These are phyloP conservation scores for Indri indri DNA, from an alignment of 2,113 vertebrate species.

Conservation along the genomic window DNA sequence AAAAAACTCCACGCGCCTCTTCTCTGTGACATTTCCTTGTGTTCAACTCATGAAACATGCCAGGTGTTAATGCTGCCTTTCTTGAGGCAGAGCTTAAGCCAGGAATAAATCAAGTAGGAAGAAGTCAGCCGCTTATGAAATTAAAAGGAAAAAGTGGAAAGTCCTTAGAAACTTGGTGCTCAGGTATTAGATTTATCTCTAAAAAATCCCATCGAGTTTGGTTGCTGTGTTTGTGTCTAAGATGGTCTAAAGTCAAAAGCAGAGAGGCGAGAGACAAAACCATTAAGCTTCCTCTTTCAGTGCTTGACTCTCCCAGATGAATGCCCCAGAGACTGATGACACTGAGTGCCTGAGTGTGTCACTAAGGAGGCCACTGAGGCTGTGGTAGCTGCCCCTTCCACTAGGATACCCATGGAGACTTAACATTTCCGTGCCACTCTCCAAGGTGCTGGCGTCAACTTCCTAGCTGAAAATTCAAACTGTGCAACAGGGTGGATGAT, in stretches of 20 bases:
- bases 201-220: background rate
- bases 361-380: background rate
- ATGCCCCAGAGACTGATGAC: background rate
- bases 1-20: background rate
- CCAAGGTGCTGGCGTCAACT: background rate
- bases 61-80: constrained; percentile 59
- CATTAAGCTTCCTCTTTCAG: background rate
- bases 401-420: rapidly evolving
- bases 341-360: background rate
- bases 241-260: background rate
- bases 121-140: constrained; percentile 50
- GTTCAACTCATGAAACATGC: constrained; percentile 48
- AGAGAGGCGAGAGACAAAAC: background rate
- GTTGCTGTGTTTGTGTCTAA: background rate
- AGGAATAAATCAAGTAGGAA: constrained; percentile 72
- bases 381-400: background rate
- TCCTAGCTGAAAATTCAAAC: background rate
- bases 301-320: background rate
- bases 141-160: background rate
- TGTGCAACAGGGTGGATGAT: no score
- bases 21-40: constrained; percentile 59
- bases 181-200: background rate
- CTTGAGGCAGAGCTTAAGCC: constrained; percentile 41
- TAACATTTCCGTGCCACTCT: rapidly evolving
- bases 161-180: background rate